Percentiles rank a stretch among this genome's conserved stretches.
These are phyloP conservation scores for Pseudomyrmex cubaensis DNA, from an alignment of 1,140 invertebrate genomes.

Conservation along the genomic window DNA sequence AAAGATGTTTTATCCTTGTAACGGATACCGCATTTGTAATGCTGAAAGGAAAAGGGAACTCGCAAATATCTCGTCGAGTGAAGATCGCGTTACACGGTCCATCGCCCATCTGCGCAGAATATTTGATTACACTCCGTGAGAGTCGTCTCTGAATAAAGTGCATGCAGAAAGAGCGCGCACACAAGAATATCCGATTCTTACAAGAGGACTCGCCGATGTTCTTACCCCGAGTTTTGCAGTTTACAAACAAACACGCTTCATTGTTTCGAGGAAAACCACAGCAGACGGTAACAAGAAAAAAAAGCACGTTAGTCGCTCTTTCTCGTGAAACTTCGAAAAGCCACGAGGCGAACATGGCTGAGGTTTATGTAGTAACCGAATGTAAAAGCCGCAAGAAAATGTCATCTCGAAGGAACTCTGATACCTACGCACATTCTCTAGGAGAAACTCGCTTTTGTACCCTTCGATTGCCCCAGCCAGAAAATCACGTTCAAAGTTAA, in stretches of 20 bases:
- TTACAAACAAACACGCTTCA: constrained; percentile 40
- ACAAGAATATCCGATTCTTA: background rate
- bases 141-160: background rate
- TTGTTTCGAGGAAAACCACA: background rate
- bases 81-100: background rate
- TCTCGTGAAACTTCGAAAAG: constrained; percentile 31
- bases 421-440: constrained; percentile 9
- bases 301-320: constrained; percentile 2
- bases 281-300: background rate
- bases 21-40: background rate
- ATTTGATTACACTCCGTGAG: constrained; percentile 16
- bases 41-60: constrained; percentile 13
- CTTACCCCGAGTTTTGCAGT: background rate
- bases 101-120: constrained; percentile 1
- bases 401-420: background rate
- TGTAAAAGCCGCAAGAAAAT: constrained; percentile 22
- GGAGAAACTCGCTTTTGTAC: constrained; percentile 25
- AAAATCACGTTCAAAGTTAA: background rate
- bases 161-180: background rate
- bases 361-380: background rate
- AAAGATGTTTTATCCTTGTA: background rate
- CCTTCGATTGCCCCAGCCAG: background rate
- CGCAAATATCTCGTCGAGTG: constrained; percentile 4
- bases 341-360: background rate
- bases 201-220: background rate